phyloP scores from a whole-genome alignment of 2,113 vertebrate species.

The Scomber colias region DNA sequence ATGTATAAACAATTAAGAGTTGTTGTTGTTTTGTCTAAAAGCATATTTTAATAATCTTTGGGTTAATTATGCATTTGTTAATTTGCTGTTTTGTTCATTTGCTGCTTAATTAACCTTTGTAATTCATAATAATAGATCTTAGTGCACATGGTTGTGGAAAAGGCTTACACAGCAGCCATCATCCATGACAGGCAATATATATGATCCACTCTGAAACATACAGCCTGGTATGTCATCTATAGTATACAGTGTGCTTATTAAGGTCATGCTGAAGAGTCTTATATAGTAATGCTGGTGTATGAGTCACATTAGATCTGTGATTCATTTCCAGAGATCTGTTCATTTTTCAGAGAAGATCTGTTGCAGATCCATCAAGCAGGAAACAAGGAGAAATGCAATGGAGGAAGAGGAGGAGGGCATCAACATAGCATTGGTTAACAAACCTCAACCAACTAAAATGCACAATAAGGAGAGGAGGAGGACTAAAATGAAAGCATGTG shows the following conservation, averaged over 20 bases:
- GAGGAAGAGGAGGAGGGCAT: constrained; percentile 19
- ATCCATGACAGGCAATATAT: neutral
- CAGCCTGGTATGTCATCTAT: constrained; percentile 13
- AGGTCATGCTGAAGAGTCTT: constrained; percentile 45
- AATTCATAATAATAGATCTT: neutral
- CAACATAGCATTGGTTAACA: constrained; percentile 25
- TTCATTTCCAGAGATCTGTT: constrained; percentile 40
- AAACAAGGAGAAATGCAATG: constrained; percentile 44
- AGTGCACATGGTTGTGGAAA: neutral
- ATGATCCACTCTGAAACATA: constrained; percentile 20
- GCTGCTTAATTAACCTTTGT: neutral
- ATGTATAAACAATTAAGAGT: too few species aligned
- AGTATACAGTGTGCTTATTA: constrained; percentile 33
- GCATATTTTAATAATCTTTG: constrained; percentile 12
- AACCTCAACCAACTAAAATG: constrained; percentile 35
- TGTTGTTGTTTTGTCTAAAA: neutral
- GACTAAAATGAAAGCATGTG: constrained; percentile 26
- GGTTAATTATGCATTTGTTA: constrained; percentile 1
- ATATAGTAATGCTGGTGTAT: constrained; percentile 34
- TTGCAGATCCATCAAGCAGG: constrained; percentile 41
- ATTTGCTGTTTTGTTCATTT: neutral
- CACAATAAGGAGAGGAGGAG: constrained; percentile 15
- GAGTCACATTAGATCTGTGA: constrained; percentile 50
- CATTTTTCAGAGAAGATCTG: constrained; percentile 45
- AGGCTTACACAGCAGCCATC: constrained; percentile 5